Evolutionary conservation across 2,888 invertebrate species (phyloP).

Genomic region (Amblyjoppa fuscipennis): DNA sequence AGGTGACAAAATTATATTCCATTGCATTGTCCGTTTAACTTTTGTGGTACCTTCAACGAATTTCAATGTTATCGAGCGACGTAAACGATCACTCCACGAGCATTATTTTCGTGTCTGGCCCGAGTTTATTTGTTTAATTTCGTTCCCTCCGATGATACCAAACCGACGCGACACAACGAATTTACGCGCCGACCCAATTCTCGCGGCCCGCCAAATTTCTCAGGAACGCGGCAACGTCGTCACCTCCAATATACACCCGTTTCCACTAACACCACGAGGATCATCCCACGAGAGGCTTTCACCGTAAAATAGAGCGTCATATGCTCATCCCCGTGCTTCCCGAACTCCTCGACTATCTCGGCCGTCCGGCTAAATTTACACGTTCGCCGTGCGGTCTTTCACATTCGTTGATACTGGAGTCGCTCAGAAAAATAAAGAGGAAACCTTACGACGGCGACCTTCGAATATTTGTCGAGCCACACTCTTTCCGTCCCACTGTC

Average conservation of each 20-base stretch:
- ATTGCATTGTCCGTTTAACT: not conserved
- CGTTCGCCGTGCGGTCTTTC: not conserved
- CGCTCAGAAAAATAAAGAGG: not conserved
- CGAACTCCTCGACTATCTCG: not conserved
- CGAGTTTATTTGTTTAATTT: conserved; percentile 35
- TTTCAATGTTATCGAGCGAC: not conserved
- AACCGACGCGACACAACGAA: conserved; percentile 15
- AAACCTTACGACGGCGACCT: conserved; percentile 38
- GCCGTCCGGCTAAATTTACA: conserved; percentile 42
- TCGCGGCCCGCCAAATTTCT: conserved; percentile 57
- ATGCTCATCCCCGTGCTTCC: not conserved
- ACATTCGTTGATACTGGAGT: conserved; percentile 25
- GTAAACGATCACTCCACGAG: conserved; percentile 7
- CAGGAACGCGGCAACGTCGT: conserved; percentile 55
- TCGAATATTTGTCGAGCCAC: not conserved
- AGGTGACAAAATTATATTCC: not conserved
- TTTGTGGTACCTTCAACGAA: not conserved
- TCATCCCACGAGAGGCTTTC: conserved; percentile 36
- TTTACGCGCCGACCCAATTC: conserved; percentile 64
- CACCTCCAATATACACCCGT: not conserved
- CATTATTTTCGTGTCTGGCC: conserved; percentile 63
- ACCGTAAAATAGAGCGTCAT: conserved; percentile 32
- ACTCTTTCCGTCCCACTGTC: not conserved
- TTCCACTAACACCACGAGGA: conserved; percentile 8
- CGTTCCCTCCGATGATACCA: conserved; percentile 8